These are phyloP conservation scores for Catostomus latipinnis DNA, from an alignment of 2,797 vertebrate species.

Conservation along the genomic window DNA sequence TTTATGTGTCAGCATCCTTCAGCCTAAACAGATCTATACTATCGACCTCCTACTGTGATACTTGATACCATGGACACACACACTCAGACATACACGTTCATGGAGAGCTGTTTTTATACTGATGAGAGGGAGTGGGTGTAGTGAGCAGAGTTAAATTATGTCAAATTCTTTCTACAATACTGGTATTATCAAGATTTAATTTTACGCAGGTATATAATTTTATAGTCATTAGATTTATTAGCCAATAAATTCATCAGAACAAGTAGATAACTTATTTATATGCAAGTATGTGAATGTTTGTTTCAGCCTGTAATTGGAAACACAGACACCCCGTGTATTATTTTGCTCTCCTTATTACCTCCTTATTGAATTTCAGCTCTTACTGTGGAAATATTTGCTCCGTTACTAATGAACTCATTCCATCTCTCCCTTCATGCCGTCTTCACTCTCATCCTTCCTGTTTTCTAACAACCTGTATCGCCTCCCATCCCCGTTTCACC, in stretches of 20 bases:
- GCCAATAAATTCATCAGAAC: neutral
- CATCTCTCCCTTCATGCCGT: conserved; percentile 30
- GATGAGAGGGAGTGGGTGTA: neutral
- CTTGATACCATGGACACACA: conserved; percentile 15
- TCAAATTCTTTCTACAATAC: neutral
- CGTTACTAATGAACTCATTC: conserved; percentile 50
- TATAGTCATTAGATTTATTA: neutral
- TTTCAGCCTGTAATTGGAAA: conserved; percentile 29
- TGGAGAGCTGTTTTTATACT: neutral
- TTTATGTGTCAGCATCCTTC: conserved; percentile 45
- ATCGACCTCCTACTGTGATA: conserved; percentile 32
- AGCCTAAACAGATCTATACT: conserved; percentile 45
- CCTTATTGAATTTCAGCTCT: conserved; percentile 47
- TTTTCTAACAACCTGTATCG: conserved; percentile 31
- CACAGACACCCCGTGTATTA: conserved; percentile 32
- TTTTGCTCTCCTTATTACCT: conserved; percentile 14
- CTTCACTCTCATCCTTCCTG: conserved; percentile 16
- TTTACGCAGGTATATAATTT: neutral
- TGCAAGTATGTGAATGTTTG: conserved; percentile 19
- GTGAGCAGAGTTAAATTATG: neutral
- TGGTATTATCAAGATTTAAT: conserved; percentile 1
- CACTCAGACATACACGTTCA: neutral
- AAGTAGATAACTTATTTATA: neutral
- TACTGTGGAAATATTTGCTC: conserved; percentile 35
- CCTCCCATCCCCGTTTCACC: neutral